Conservation (phyloP, 2,888 invertebrate genomes). For the Serripes groenlandicus region DNA sequence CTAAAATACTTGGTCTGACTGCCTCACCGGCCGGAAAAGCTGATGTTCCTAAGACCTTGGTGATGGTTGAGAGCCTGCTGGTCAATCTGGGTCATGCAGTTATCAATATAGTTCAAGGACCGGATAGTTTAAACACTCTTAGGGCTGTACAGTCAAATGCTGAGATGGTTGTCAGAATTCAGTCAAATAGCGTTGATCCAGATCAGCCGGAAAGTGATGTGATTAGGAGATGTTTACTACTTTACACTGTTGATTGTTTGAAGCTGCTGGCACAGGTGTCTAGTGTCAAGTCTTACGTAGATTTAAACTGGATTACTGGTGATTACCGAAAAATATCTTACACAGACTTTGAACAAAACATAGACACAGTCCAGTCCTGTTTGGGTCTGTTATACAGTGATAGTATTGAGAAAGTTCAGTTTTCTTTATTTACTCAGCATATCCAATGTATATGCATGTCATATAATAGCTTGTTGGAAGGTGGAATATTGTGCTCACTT, state of each 20-base stretch:
- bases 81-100: constrained; percentile 73
- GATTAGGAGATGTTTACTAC: constrained; percentile 65
- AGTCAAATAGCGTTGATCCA: constrained; percentile 25
- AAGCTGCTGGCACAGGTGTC: constrained; percentile 65
- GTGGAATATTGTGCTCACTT: constrained; percentile 64
- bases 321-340: constrained; percentile 43
- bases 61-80: constrained; percentile 76
- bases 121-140: constrained; percentile 56
- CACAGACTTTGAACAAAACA: constrained; percentile 54
- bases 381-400: constrained; percentile 43
- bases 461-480: constrained; percentile 66
- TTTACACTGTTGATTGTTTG: constrained; percentile 75
- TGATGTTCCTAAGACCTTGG: constrained; percentile 69
- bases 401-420: constrained; percentile 46
- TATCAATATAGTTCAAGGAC: constrained; percentile 73
- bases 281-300: constrained; percentile 58
- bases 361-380: constrained; percentile 64
- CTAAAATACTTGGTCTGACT: constrained; percentile 81
- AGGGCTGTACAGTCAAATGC: constrained; percentile 75
- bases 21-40: constrained; percentile 83
- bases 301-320: constrained; percentile 37
- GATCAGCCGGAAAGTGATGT: background rate
- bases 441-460: constrained; percentile 65
- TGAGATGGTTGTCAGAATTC: constrained; percentile 52
- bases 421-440: constrained; percentile 65